Evolutionary conservation across 2,113 vertebrate species (phyloP).

Genomic region (Nettapus auritus): DNA sequence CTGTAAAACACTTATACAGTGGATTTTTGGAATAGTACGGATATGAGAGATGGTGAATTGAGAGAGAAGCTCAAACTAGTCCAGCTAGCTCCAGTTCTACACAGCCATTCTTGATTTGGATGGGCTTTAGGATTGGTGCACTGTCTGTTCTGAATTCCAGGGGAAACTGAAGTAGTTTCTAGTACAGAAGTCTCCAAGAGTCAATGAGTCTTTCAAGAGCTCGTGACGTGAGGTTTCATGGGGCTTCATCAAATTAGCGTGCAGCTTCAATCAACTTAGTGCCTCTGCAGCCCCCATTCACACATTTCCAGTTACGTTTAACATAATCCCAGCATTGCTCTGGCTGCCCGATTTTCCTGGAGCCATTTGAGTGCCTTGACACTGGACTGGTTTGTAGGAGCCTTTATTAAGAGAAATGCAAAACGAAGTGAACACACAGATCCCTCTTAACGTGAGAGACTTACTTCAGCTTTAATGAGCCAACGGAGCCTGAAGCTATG

Average conservation of each 20-base stretch:
- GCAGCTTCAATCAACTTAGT: not conserved
- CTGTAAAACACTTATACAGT: not conserved
- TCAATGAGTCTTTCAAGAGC: not conserved
- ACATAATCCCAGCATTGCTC: not conserved
- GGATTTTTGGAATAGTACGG: not conserved
- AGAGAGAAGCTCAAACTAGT: not conserved
- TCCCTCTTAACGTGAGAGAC: not conserved
- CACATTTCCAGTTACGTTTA: not conserved
- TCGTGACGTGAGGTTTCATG: not conserved
- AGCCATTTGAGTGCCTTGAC: not conserved
- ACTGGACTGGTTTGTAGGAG: not conserved
- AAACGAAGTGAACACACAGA: not conserved
- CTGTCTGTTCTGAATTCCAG: not conserved
- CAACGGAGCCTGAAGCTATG: not conserved
- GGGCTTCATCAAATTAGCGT: not conserved
- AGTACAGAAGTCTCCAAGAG: not conserved
- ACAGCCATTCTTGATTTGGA: not conserved
- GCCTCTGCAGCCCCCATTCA: not conserved
- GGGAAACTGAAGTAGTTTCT: not conserved
- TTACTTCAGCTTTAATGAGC: not conserved
- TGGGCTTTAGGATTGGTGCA: not conserved
- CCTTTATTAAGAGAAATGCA: not conserved
- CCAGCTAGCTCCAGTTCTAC: not conserved
- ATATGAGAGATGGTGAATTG: rapidly evolving
- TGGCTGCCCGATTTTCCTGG: not conserved